Conservation (phyloP, 2,797 vertebrate species). For the Hemibagrus guttatus region DNA sequence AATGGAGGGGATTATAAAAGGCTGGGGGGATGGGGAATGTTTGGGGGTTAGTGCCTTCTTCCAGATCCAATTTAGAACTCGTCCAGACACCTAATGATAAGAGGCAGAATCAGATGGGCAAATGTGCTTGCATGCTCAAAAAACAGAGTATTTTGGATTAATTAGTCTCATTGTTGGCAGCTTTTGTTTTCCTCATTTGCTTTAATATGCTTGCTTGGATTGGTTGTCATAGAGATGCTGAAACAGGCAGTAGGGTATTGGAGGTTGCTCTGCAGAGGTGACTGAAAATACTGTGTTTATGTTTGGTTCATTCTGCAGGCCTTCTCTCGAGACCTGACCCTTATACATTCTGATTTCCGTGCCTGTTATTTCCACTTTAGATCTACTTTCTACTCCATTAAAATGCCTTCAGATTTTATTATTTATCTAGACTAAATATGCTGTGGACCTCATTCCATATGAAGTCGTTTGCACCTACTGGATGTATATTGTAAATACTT, state of each 20-base stretch:
- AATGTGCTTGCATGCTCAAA: slow-evolving; percentile 38
- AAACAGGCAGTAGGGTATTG: slow-evolving; percentile 56
- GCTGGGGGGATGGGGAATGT: slow-evolving; percentile 56
- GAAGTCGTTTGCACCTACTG: background rate
- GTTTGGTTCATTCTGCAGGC: background rate
- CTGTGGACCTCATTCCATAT: background rate
- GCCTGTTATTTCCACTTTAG: background rate
- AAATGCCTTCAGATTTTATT: background rate
- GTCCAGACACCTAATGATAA: slow-evolving; percentile 56
- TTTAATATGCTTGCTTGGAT: slow-evolving; percentile 62
- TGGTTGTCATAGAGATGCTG: slow-evolving; percentile 60
- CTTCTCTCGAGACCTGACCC: background rate
- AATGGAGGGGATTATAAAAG: slow-evolving; percentile 57
- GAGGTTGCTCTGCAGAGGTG: slow-evolving; percentile 47
- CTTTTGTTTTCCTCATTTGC: slow-evolving; percentile 60
- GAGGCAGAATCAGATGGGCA: slow-evolving; percentile 52
- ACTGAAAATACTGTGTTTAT: slow-evolving; percentile 32
- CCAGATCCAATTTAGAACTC: slow-evolving; percentile 58
- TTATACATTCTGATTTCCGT: background rate
- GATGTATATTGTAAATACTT: background rate
- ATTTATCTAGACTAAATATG: background rate
- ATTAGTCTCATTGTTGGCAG: slow-evolving; percentile 57
- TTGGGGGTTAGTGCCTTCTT: slow-evolving; percentile 54
- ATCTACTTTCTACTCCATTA: background rate
- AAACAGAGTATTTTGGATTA: slow-evolving; percentile 44